Conservation (phyloP, 2,888 invertebrate genomes). For the Drosophila mettleri region DNA sequence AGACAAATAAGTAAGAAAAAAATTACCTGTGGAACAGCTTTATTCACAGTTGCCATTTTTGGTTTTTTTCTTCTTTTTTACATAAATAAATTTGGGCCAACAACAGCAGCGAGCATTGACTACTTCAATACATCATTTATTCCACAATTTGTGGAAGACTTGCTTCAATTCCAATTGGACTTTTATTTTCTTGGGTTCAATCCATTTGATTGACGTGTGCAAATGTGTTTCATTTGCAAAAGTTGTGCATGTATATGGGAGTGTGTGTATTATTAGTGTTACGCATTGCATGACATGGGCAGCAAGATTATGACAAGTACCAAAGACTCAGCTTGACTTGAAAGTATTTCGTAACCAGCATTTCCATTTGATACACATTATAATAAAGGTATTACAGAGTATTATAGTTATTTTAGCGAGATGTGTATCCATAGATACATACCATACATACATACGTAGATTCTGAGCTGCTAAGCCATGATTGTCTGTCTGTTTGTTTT, state of each 20-base stretch:
- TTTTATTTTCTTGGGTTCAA: conserved; percentile 3
- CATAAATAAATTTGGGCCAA: conserved; percentile 41
- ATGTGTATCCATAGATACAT: background rate
- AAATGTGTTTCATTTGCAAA: conserved; percentile 31
- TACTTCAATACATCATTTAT: conserved; percentile 48
- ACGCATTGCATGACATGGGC: conserved; percentile 25
- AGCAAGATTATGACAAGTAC: conserved; percentile 7
- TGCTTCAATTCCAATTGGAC: conserved; percentile 19
- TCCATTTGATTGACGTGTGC: conserved; percentile 49
- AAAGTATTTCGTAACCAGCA: conserved; percentile 9
- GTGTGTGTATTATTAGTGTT: conserved; percentile 29
- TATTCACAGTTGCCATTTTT: conserved; percentile 36
- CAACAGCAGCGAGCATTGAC: conserved; percentile 6
- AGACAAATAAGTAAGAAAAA: conserved; percentile 3
- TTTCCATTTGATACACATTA: background rate
- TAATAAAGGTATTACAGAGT: background rate
- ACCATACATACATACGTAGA: background rate
- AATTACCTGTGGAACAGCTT: conserved; percentile 46
- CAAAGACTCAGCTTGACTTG: background rate
- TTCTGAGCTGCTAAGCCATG: background rate
- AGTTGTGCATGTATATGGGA: conserved; percentile 3
- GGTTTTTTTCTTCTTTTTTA: too few relatives aligned
- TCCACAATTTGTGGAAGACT: conserved; percentile 25
- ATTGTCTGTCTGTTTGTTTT: background rate
- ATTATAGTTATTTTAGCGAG: background rate